Evolutionary conservation across 2,797 vertebrate genomes (phyloP).

Genomic region (Hyperoplus lanceolatus): DNA sequence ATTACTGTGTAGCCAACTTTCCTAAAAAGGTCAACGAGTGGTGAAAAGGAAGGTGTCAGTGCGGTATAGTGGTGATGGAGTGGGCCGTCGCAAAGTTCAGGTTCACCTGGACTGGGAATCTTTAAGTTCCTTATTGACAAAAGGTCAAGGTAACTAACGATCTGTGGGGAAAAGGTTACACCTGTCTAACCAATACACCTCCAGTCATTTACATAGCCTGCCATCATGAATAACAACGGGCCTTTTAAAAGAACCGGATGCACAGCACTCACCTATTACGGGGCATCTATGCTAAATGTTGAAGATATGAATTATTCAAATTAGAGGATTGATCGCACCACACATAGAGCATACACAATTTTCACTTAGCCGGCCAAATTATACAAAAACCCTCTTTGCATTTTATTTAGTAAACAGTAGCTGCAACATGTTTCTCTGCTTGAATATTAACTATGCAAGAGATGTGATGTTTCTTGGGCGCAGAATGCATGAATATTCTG

Average conservation of each 20-base stretch:
- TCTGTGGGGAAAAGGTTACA: conserved; percentile 75
- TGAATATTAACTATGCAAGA: conserved; percentile 60
- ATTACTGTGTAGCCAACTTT: conserved; percentile 55
- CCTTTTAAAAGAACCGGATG: conserved; percentile 1
- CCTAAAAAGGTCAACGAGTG: conserved; percentile 80
- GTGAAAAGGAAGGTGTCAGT: conserved; percentile 39
- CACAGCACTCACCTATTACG: not conserved
- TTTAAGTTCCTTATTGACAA: conserved; percentile 70
- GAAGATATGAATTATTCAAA: not conserved
- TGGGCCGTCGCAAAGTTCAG: conserved; percentile 69
- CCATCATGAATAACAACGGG: conserved; percentile 55
- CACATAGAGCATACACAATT: not conserved
- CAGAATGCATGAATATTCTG: conserved; percentile 63
- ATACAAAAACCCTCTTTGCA: conserved; percentile 15
- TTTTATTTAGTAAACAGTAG: conserved; percentile 43
- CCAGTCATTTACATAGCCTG: conserved; percentile 62
- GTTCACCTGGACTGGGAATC: conserved; percentile 57
- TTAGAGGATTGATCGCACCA: not conserved
- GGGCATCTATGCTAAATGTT: not conserved
- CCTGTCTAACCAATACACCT: conserved; percentile 62
- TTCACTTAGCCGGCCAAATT: not conserved
- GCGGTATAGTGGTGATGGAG: conserved; percentile 67
- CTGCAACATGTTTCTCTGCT: conserved; percentile 43
- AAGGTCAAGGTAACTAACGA: conserved; percentile 81
- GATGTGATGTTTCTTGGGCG: conserved; percentile 57